Evolutionary conservation across 2,888 invertebrate genomes (phyloP).

Genomic region (Mayetiola destructor): DNA sequence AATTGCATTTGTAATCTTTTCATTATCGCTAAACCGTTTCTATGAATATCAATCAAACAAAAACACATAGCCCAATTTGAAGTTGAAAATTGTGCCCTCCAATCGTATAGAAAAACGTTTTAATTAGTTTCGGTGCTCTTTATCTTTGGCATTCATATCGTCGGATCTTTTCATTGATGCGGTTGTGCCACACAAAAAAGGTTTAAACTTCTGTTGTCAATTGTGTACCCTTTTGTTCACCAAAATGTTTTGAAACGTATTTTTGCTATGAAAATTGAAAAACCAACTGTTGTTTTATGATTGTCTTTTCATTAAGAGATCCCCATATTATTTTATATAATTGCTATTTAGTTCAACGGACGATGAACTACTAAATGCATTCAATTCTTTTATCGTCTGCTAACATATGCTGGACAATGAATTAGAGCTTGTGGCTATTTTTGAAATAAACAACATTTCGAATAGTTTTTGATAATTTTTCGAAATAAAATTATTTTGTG

Average conservation of each 20-base stretch:
- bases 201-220: neutral
- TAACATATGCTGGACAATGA: too few relatives aligned
- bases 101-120: conserved; percentile 6
- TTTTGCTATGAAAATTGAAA: conserved; percentile 5
- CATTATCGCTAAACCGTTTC: neutral
- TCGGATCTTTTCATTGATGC: neutral
- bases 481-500: neutral
- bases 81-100: neutral
- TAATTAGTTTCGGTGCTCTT: neutral
- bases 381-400: neutral
- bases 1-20: conserved; percentile 2
- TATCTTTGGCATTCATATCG: neutral
- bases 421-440: too few relatives aligned
- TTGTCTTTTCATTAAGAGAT: conserved; percentile 1
- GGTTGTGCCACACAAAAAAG: too few relatives aligned
- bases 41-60: neutral
- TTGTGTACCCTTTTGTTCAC: neutral
- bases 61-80: neutral
- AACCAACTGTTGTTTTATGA: conserved; percentile 9
- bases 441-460: too few relatives aligned
- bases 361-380: too few relatives aligned
- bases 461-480: too few relatives aligned
- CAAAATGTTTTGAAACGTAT: neutral
- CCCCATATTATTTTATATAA: neutral
- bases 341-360: neutral